Conservation (phyloP, 2,797 vertebrate species). For the Psittacula derbiana region DNA sequence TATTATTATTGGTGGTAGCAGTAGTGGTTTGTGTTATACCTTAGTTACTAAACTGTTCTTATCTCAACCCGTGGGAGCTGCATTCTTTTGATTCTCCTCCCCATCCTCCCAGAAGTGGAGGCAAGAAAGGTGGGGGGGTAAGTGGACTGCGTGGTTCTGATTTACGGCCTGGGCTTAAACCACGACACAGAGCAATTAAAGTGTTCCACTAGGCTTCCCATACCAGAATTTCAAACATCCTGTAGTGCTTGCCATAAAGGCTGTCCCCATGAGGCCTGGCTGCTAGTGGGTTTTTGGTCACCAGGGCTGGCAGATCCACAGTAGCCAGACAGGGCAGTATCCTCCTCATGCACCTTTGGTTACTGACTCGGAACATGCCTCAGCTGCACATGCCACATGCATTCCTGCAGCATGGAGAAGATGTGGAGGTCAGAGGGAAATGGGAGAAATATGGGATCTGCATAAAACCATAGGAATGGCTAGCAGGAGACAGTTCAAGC, state of each 20-base stretch:
- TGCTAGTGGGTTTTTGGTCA: neutral
- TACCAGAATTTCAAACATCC: neutral
- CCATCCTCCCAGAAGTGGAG: too few relatives aligned
- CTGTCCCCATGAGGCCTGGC: neutral
- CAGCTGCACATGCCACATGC: neutral
- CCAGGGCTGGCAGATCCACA: neutral
- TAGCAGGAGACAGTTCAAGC: neutral
- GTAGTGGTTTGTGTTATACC: too few relatives aligned
- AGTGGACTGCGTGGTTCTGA: too few relatives aligned
- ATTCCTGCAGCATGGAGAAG: neutral
- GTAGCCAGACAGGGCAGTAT: neutral
- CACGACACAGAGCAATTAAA: neutral
- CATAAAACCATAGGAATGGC: neutral
- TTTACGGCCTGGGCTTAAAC: too few relatives aligned
- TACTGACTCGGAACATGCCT: neutral
- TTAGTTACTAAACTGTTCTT: too few relatives aligned
- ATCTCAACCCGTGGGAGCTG: too few relatives aligned
- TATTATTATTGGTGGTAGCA: too few relatives aligned
- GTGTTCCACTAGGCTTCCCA: neutral
- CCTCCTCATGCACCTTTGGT: neutral
- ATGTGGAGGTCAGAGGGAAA: neutral
- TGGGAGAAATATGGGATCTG: neutral
- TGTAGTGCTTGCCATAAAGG: neutral
- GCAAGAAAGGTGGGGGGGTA: too few relatives aligned
- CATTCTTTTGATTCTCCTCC: too few relatives aligned